Percentiles rank a stretch among this genome's conserved stretches.
Evolutionary conservation across 1,140 invertebrate species (phyloP).

Genomic region (Dendroctonus ponderosae): DNA sequence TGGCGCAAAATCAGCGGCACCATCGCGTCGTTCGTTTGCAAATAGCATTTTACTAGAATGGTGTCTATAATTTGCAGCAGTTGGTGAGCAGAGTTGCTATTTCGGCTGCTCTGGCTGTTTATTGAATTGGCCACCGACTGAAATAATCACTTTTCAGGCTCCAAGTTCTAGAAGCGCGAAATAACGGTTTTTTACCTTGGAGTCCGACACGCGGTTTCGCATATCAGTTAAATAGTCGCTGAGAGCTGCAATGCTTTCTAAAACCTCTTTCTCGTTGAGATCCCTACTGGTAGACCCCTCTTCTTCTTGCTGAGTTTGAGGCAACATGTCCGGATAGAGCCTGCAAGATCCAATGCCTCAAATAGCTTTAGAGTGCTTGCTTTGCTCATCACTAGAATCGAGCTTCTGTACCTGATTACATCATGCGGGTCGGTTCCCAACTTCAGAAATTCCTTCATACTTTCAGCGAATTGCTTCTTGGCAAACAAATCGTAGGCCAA

Average conservation of each 20-base stretch:
- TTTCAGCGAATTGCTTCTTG: constrained; percentile 81
- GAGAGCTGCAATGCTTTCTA: constrained; percentile 83
- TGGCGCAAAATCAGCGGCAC: constrained; percentile 86
- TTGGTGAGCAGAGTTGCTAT: constrained; percentile 53
- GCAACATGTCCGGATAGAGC: constrained; percentile 77
- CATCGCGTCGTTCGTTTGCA: constrained; percentile 93
- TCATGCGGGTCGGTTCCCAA: constrained; percentile 89
- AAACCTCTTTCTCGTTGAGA: constrained; percentile 80
- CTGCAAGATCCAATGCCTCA: neutral
- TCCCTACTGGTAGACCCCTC: constrained; percentile 59
- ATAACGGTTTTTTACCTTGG: constrained; percentile 29
- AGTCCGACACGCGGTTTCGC: constrained; percentile 46
- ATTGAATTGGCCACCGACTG: constrained; percentile 40
- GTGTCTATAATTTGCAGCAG: constrained; percentile 94
- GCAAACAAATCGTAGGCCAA: constrained; percentile 90
- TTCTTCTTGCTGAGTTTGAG: constrained; percentile 57
- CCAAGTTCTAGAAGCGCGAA: neutral
- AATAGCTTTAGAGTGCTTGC: neutral
- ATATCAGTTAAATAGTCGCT: constrained; percentile 87
- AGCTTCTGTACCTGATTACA: constrained; percentile 68
- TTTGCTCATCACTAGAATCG: neutral
- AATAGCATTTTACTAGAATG: constrained; percentile 92
- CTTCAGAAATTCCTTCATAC: constrained; percentile 88
- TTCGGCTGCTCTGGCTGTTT: constrained; percentile 48
- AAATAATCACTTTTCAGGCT: constrained; percentile 1